Evolutionary conservation across 1,140 invertebrate genomes (phyloP).

Genomic region (Coboldia fuscipes): DNA sequence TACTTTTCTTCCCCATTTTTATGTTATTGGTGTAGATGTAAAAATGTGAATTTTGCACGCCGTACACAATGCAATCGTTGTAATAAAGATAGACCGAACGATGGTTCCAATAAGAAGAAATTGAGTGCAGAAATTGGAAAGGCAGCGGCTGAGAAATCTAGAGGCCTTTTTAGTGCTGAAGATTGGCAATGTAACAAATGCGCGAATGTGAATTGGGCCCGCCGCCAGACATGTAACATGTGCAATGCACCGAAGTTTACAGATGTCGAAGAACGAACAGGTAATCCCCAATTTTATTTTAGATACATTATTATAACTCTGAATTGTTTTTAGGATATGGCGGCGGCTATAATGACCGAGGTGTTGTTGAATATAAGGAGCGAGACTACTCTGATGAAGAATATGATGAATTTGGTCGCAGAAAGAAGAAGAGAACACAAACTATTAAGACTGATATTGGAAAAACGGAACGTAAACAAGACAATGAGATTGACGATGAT

Average conservation of each 20-base stretch:
- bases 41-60: constrained; percentile 87
- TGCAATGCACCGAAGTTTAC: constrained; percentile 96
- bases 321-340: constrained; percentile 43
- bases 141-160: constrained; percentile 91
- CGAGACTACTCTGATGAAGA: constrained; percentile 75
- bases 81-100: constrained; percentile 39
- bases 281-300: constrained; percentile 18
- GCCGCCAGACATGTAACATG: constrained; percentile 91
- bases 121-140: constrained; percentile 95
- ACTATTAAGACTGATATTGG: constrained; percentile 16
- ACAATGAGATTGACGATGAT: constrained; percentile 16
- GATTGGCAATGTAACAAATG: constrained; percentile 99
- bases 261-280: constrained; percentile 55
- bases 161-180: constrained; percentile 93
- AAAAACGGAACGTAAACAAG: constrained; percentile 13
- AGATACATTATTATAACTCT: no score
- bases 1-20: background rate
- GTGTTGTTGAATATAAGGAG: constrained; percentile 81
- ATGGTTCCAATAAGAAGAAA: constrained; percentile 59
- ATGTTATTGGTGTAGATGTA: constrained; percentile 43
- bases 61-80: constrained; percentile 80
- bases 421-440: constrained; percentile 48
- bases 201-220: constrained; percentile 98
- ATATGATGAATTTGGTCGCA: constrained; percentile 88
- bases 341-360: constrained; percentile 83